These are phyloP conservation scores for Cynodonichthys magdalenae DNA, from an alignment of 2,797 vertebrate genomes.

Conservation along the genomic window DNA sequence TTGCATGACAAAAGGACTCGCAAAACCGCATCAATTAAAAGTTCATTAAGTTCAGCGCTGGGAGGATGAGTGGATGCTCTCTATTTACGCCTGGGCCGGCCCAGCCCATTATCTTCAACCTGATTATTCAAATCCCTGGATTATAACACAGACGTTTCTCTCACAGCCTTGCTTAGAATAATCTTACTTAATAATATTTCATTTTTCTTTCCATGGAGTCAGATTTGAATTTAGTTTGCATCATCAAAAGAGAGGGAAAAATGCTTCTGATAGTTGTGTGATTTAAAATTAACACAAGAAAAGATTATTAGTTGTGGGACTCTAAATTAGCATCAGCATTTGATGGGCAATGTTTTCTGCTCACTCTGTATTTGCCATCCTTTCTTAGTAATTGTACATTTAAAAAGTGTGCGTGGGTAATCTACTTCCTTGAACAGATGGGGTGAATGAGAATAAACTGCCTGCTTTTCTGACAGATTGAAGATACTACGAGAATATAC, in stretches of 20 bases:
- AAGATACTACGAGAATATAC: constrained; percentile 71
- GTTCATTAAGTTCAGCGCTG: constrained; percentile 81
- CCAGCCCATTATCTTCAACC: constrained; percentile 79
- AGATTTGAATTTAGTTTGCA: constrained; percentile 70
- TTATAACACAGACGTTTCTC: constrained; percentile 76
- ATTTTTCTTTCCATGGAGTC: constrained; percentile 65
- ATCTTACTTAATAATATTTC: constrained; percentile 75
- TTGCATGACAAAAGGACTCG: constrained; percentile 83
- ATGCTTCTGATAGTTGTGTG: constrained; percentile 60
- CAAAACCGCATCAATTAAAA: constrained; percentile 85
- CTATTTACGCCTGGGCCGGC: constrained; percentile 74
- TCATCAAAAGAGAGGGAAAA: constrained; percentile 69
- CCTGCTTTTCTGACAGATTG: constrained; percentile 77
- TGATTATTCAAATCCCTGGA: constrained; percentile 82
- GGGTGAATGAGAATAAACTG: constrained; percentile 72
- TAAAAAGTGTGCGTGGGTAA: constrained; percentile 46
- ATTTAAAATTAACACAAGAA: constrained; percentile 63
- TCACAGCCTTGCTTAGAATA: constrained; percentile 74
- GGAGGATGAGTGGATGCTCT: constrained; percentile 78
- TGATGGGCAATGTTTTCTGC: constrained; percentile 53
- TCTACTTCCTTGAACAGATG: constrained; percentile 47
- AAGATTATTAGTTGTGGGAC: constrained; percentile 64
- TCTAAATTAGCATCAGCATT: constrained; percentile 63
- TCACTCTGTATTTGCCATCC: constrained; percentile 42
- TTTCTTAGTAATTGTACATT: constrained; percentile 28